A percentile compares a stretch with the other conserved stretches of the same genome.
Evolutionary conservation across 2,113 vertebrate species (phyloP).

Genomic region (Triplophysa dalaica): DNA sequence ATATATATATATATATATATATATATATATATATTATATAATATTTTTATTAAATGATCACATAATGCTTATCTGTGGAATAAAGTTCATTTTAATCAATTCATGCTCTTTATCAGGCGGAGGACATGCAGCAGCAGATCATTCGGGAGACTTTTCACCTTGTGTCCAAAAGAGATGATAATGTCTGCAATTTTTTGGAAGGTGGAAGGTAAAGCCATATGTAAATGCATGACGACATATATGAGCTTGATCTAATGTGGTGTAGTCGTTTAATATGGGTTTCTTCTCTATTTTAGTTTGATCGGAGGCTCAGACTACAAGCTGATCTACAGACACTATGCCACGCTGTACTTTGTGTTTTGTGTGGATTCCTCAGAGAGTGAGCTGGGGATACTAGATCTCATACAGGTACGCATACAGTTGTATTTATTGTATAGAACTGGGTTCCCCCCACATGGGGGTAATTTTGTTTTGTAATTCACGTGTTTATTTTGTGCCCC

Average conservation of each 20-base stretch:
- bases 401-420: slow-evolving; percentile 83
- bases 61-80: too few relatives aligned
- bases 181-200: slow-evolving; percentile 94
- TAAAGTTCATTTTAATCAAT: not conserved
- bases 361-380: slow-evolving; percentile 94
- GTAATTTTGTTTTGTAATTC: not conserved
- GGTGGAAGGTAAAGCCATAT: slow-evolving; percentile 79
- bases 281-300: slow-evolving; percentile 70
- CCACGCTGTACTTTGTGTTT: slow-evolving; percentile 91
- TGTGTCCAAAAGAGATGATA: slow-evolving; percentile 92
- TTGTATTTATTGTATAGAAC: not conserved
- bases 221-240: too few relatives aligned
- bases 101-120: slow-evolving; percentile 71
- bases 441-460: not conserved
- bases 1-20: too few relatives aligned
- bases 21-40: too few relatives aligned
- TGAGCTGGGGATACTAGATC: slow-evolving; percentile 90
- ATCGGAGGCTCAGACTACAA: slow-evolving; percentile 92
- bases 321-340: slow-evolving; percentile 90
- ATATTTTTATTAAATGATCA: too few relatives aligned
- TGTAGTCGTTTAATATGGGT: not conserved
- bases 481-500: not conserved
- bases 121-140: slow-evolving; percentile 93
- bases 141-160: slow-evolving; percentile 92
- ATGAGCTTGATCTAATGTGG: too few relatives aligned